Base-by-base conservation (phyloP, 2,113 vertebrate genomes). In the Malurus alboscapulatus region DNA sequence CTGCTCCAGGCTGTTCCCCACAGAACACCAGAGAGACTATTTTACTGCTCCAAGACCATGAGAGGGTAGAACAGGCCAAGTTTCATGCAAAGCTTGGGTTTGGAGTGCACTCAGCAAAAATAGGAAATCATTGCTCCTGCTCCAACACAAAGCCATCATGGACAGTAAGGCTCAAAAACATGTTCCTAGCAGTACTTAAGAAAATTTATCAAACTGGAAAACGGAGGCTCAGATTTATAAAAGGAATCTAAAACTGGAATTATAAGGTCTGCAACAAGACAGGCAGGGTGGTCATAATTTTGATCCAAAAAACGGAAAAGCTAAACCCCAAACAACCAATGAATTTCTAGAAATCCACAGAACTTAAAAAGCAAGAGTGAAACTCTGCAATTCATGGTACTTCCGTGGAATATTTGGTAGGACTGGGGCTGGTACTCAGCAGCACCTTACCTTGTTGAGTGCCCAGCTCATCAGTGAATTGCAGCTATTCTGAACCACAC, bases 251-350 rank as follows among this genome's bases (percentile, higher is more conserved):
- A 83, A 88, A 24, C 6, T 59, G 40, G 18, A 74, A 54, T 44
- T 50, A 48, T 10, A 12, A 84, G 58, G 18, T 32, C 21, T 55
- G 32, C 32, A 83, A 5, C 5, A 4, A 13, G 55, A 68, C 19
- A 68, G 34, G n/a, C 1, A 2, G 15, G 40, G 34, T 20, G 6
- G 24, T 72, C 21, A 24, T 44, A 63, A 83, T 62, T 78, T 29
- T 45, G 27, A 57, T 30, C 29, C 14, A 34, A 44, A 71, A 77
- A 67, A 6, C 2, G 3, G 44, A 76, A 75, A 58, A 72, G 5
- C 17, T 0, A 0, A 45, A 7, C 3, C 17, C 14, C 21, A 53
- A 63, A 3, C 15, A 69, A 50, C 45, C 5, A n/a, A 72, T 4
- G 18, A 80, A 58, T 18, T 57, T 29, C 53, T 57, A 87, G 40